Base-by-base conservation (phyloP, 2,113 vertebrate species). In the Gadus macrocephalus region DNA sequence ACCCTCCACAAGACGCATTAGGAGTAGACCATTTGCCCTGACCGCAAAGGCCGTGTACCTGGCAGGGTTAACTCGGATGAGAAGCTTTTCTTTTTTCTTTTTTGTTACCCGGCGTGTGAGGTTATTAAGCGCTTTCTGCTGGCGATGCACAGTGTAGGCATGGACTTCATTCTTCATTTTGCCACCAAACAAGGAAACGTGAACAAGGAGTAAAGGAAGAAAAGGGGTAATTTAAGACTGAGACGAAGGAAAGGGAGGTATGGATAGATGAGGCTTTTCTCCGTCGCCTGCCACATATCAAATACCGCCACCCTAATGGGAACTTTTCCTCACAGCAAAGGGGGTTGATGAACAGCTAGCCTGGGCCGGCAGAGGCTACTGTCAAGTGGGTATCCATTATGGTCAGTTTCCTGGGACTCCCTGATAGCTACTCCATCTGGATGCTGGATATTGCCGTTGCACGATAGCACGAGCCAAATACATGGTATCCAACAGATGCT, bases 91-190 rank as follows among this genome's bases (percentile, higher is more conserved):
- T 78, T 85, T 78, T 78, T 75, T 79, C 83, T 82, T 78, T 75
- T 82, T 56, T 71, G 31, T 4, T 35, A 35, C 4, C 31, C 53
- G 6, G 55, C 3, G 6, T 70, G 77, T 77, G 61, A 65, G 76
- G 74, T 78, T 77, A 83, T 85, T 89, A 88, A 49, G 7, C 42
- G 70, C 82, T 74, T 31, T 25, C 58, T 66, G 72, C 69, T 73
- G 49, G 74, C 73, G 68, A 56, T 65, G 68, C 22, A 71, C 74
- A 74, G 83, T 85, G 86, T 88, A 85, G 84, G 81, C 53, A 49
- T 16, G 17, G 66, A 83, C 73, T 83, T 85, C 68, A 84, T 72
- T 81, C 74, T 84, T 76, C 74, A 85, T 86, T 86, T 83, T 75
- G 79, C 74, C 72, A 53, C 62, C 42, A 49, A 77, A 49, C 2